Conservation (phyloP, 2,113 vertebrate species). For the Cyprichromis sp. region DNA sequence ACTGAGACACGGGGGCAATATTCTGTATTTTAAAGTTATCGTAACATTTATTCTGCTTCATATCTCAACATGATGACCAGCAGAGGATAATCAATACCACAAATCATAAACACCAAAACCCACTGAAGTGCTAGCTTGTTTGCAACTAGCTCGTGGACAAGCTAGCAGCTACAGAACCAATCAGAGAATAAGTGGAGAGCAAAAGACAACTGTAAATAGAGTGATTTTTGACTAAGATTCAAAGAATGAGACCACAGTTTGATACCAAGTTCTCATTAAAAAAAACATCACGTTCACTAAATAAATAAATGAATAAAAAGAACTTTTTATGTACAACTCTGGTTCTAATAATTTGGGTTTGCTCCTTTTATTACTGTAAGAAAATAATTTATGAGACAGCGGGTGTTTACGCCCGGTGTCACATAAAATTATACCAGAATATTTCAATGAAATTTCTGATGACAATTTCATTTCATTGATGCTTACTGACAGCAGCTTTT, state of each 20-base stretch:
- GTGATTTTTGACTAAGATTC: neutral
- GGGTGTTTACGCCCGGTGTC: neutral
- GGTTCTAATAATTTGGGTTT: neutral
- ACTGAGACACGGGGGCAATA: neutral
- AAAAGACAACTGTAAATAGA: neutral
- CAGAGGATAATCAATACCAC: neutral
- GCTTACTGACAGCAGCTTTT: neutral
- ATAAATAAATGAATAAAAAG: accelerated
- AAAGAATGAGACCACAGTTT: neutral
- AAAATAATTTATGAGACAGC: neutral
- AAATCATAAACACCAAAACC: accelerated
- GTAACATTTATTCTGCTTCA: neutral
- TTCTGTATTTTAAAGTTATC: neutral
- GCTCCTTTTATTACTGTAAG: no score
- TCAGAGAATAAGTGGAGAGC: neutral
- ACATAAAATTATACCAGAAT: neutral
- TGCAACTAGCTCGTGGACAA: neutral
- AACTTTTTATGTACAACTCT: neutral
- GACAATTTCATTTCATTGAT: neutral
- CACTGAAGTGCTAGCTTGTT: neutral
- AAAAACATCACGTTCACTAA: neutral
- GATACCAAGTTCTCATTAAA: neutral
- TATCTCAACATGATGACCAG: accelerated
- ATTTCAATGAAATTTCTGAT: neutral
- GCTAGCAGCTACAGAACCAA: neutral